phyloP scores from a whole-genome alignment of 2,888 invertebrate genomes.

The Panopea generosa region DNA sequence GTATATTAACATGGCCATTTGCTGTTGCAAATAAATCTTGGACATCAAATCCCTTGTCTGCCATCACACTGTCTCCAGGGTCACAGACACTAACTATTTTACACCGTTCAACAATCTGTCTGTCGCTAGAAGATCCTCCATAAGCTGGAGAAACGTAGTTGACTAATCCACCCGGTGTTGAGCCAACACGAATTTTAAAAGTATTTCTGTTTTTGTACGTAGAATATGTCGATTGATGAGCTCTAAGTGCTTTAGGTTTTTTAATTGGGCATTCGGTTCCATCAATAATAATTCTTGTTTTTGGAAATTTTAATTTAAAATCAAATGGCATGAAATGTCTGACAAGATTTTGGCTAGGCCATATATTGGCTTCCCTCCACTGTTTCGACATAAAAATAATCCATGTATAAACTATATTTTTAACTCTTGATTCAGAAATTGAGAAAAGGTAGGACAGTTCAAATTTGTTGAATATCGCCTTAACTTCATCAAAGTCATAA shows the following conservation, averaged over 20 bases:
- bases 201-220: constrained; percentile 72
- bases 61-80: constrained; percentile 61
- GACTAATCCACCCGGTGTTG: constrained; percentile 64
- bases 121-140: constrained; percentile 70
- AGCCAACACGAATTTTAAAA: constrained; percentile 61
- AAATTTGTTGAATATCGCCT: constrained; percentile 10
- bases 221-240: constrained; percentile 67
- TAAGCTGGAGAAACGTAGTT: constrained; percentile 63
- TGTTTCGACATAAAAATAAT: constrained; percentile 27
- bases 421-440: constrained; percentile 11
- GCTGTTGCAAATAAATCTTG: constrained; percentile 61
- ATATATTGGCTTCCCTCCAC: constrained; percentile 56
- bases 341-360: constrained; percentile 57
- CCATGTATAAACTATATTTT: constrained; percentile 34
- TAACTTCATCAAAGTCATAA: constrained; percentile 43
- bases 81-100: constrained; percentile 43
- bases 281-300: constrained; percentile 65
- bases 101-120: constrained; percentile 56
- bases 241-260: constrained; percentile 55
- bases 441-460: constrained; percentile 22
- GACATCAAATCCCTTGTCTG: constrained; percentile 58
- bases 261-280: constrained; percentile 69
- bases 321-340: constrained; percentile 50
- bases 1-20: constrained; percentile 60
- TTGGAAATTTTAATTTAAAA: constrained; percentile 61